Evolutionary conservation across 2,888 invertebrate species (phyloP), one percentile per base, ranked within the genome.

Genomic region (Leptinotarsa tumamoca): DNA sequence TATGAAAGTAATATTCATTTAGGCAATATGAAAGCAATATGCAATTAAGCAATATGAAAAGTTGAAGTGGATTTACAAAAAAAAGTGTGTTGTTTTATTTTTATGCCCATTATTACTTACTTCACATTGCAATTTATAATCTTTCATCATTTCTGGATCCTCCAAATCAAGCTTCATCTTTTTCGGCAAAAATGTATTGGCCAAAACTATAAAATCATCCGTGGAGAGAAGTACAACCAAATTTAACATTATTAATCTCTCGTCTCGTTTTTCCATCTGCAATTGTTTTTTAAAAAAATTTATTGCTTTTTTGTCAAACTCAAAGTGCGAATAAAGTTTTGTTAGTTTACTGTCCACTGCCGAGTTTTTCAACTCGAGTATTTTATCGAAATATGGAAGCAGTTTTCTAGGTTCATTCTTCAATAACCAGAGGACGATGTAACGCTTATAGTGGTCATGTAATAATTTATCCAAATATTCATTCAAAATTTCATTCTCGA

Each of bases 61-160:
- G 23, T 23, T 23, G 23, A 23, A 23, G 23, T 23, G 23, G 23
- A 23, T 23, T 23, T 3, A 23, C 23, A 23, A 23, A 21, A 21
- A 21, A 21, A 33, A 33, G 7, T 33, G 33, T 7, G 7, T 33
- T 33, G 33, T 33, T 43, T 33, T 33, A 43, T 10, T 10, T 43
- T 43, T 10, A 43, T 43, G 10, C 43, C 43, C 43, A 43, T 43
- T 43, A 17, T 33, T 15, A 63, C 63, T 63, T 17, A 80, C 54
- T n/a, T 76, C 76, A 58, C 79, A 76, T 67, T 83, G 83, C 10
- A 80, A 27, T 13, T 73, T 71, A 61, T 80, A 82, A 15, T 79
- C 23, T 54, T 79, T 63, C 15, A 73, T 75, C 75, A 80, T 77
- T 13, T 72, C 73, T 14, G 69, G 56, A 68, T 80, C 78, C n/a